Evolutionary conservation across 2,888 invertebrate species (phyloP).

Genomic region (Clusia tigrina): DNA sequence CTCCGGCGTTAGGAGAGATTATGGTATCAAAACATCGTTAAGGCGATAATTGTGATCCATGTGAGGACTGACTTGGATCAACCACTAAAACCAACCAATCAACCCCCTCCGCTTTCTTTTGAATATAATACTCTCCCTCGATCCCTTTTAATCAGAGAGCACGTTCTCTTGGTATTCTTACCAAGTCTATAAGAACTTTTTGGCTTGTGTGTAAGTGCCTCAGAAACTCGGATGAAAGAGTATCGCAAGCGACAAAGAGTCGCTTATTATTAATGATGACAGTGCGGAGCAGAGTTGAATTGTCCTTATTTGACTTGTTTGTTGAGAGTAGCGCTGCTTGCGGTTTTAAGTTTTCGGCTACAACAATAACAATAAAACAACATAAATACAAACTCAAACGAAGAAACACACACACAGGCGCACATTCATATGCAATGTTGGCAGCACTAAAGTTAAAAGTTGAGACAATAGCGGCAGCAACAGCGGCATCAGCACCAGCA

Average conservation of each 20-base stretch:
- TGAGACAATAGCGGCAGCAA: conserved; percentile 28
- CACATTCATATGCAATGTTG: neutral
- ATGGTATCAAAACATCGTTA: too few relatives aligned
- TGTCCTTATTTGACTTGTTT: conserved; percentile 53
- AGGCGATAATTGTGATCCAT: too few relatives aligned
- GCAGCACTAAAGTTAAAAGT: conserved; percentile 1
- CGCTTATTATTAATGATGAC: conserved; percentile 16
- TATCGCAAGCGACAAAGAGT: neutral
- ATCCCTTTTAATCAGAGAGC: too few relatives aligned
- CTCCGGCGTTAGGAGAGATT: too few relatives aligned
- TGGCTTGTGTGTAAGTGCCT: too few relatives aligned
- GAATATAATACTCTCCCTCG: too few relatives aligned
- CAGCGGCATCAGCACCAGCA: conserved; percentile 31
- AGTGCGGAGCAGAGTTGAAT: conserved; percentile 49
- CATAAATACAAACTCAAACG: conserved; percentile 33
- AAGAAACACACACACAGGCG: conserved; percentile 7
- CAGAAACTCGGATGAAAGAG: too few relatives aligned
- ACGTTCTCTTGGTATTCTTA: too few relatives aligned
- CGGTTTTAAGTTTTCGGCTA: conserved; percentile 40
- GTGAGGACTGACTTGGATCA: too few relatives aligned
- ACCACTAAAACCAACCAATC: too few relatives aligned
- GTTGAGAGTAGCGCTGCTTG: conserved; percentile 19
- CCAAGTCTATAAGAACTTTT: too few relatives aligned
- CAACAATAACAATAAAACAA: conserved; percentile 34
- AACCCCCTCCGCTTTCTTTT: too few relatives aligned